A percentile compares a stretch with the other conserved stretches of the same genome.
Conservation (phyloP, 2,888 invertebrate genomes). For the Adelphocoris suturalis region DNA sequence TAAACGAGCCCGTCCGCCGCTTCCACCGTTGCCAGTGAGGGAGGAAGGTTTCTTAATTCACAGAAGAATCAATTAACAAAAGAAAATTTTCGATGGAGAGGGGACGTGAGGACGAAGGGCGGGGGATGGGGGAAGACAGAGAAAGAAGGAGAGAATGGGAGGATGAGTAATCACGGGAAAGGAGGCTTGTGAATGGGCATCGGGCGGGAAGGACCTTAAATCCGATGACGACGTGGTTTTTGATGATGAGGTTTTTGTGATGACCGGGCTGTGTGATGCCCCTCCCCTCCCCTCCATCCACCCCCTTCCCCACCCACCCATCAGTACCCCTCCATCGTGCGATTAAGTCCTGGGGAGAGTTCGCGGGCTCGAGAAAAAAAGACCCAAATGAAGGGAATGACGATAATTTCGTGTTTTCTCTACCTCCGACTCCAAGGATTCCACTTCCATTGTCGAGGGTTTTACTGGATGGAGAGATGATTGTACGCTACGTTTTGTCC, state of each 20-base stretch:
- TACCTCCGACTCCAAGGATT: background rate
- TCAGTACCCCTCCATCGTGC: too few relatives aligned
- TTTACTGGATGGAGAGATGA: background rate
- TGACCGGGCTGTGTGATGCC: constrained; percentile 21
- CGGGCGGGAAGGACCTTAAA: constrained; percentile 55
- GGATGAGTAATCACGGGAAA: constrained; percentile 66
- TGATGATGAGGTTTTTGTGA: constrained; percentile 68
- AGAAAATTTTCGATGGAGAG: constrained; percentile 27
- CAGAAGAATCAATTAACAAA: constrained; percentile 68
- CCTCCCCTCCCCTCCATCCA: constrained; percentile 1
- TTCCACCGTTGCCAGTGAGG: background rate
- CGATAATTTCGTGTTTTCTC: constrained; percentile 50
- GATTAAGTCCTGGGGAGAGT: constrained; percentile 46
- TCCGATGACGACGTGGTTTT: constrained; percentile 70
- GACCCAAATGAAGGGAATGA: constrained; percentile 21
- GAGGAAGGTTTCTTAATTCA: constrained; percentile 40
- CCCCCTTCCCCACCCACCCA: background rate
- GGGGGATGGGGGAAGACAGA: background rate
- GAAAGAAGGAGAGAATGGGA: constrained; percentile 34
- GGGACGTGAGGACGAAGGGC: background rate
- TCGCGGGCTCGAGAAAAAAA: constrained; percentile 10
- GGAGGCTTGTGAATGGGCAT: constrained; percentile 60
- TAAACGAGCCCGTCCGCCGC: background rate
- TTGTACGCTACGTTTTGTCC: too few relatives aligned
- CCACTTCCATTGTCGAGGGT: background rate